phyloP scores from a whole-genome alignment of 2,888 invertebrate genomes.

The Lottia gigantea region DNA sequence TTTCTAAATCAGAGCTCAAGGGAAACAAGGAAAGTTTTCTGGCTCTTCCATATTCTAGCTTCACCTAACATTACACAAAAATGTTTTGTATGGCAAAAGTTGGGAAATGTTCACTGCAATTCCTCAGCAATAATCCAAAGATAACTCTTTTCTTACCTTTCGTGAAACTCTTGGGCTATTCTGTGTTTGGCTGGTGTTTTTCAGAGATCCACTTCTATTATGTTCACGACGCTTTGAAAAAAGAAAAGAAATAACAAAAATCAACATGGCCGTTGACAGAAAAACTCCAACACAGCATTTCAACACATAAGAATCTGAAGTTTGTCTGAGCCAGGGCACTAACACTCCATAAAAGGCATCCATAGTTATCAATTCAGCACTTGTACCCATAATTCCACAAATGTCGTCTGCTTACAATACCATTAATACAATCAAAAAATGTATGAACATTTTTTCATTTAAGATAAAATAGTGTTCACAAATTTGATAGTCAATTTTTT shows the following conservation, averaged over 20 bases:
- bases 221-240: slow-evolving; percentile 54
- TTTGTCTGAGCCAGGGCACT: neutral
- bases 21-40: no score
- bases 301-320: slow-evolving; percentile 25
- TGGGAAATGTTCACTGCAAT: no score
- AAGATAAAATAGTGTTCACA: no score
- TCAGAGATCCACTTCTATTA: slow-evolving; percentile 51
- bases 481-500: no score
- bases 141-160: slow-evolving; percentile 37
- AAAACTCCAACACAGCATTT: slow-evolving; percentile 33
- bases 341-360: neutral
- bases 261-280: slow-evolving; percentile 28
- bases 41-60: no score
- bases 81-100: no score
- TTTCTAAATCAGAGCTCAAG: no score
- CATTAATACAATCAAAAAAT: no score
- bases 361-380: neutral
- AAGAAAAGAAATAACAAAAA: slow-evolving; percentile 41
- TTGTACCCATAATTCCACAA: slow-evolving; percentile 3
- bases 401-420: neutral
- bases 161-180: slow-evolving; percentile 46
- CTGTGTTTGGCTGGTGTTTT: slow-evolving; percentile 28
- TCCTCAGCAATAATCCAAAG: no score
- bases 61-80: no score
- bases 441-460: no score